phyloP scores from a whole-genome alignment of 2,113 vertebrate genomes.

The Merops nubicus region DNA sequence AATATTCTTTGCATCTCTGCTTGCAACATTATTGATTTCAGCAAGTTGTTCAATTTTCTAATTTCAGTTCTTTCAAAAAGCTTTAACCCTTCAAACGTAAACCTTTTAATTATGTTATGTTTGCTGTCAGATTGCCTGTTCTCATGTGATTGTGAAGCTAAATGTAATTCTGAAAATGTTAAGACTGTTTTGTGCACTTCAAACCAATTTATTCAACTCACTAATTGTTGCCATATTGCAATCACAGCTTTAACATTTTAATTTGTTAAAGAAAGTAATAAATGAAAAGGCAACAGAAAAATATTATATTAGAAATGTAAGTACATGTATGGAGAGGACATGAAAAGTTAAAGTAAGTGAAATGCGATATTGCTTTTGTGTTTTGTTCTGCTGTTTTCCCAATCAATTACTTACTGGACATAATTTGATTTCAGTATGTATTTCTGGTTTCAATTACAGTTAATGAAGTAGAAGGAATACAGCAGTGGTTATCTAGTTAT shows the following conservation, averaged over 20 bases:
- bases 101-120: not conserved
- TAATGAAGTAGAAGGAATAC: not conserved
- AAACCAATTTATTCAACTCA: not conserved
- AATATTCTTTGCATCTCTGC: not conserved
- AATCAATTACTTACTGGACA: not conserved
- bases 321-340: not conserved
- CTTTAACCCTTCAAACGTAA: not conserved
- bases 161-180: not conserved
- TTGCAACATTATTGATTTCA: not conserved
- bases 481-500: not conserved
- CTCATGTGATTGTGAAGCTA: not conserved
- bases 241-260: not conserved
- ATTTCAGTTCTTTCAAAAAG: slow-evolving; percentile 3
- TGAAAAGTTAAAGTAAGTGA: not conserved
- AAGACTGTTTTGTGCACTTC: not conserved
- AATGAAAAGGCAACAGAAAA: not conserved
- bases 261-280: not conserved
- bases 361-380: not conserved
- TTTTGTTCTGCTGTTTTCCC: not conserved
- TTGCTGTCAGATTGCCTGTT: not conserved
- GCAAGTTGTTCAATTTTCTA: not conserved
- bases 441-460: not conserved
- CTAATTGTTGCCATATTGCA: not conserved
- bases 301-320: not conserved
- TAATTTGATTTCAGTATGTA: not conserved